Conservation (phyloP, 2,888 invertebrate species). For the Drosophila siamana region DNA sequence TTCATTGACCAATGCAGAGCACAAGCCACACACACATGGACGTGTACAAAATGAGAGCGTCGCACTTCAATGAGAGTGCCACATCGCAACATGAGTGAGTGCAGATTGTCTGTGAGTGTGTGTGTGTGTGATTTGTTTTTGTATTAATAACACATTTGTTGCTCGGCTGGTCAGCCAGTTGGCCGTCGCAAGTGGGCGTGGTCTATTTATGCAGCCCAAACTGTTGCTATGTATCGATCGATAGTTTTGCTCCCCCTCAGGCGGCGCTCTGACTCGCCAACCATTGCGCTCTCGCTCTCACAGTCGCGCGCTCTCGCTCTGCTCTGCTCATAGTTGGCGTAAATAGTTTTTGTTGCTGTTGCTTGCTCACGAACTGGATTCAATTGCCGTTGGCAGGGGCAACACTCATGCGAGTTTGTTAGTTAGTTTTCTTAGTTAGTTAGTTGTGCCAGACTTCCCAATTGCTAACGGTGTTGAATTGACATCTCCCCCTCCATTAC, state of each 20-base stretch:
- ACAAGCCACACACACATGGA: constrained; percentile 45
- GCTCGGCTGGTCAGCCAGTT: constrained; percentile 49
- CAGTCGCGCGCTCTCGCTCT: constrained; percentile 1
- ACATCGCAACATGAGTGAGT: constrained; percentile 10
- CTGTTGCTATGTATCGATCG: constrained; percentile 59
- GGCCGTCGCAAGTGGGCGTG: constrained; percentile 65
- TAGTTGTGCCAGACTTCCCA: constrained; percentile 52
- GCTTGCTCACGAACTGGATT: constrained; percentile 60
- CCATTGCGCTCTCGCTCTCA: not conserved
- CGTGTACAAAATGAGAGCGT: constrained; percentile 50
- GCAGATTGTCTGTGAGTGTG: not conserved
- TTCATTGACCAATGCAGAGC: constrained; percentile 84
- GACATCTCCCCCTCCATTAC: constrained; percentile 34
- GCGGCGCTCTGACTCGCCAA: not conserved
- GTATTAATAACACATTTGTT: constrained; percentile 29
- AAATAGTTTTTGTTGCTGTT: constrained; percentile 31
- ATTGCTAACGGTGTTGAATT: constrained; percentile 65
- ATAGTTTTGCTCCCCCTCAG: constrained; percentile 21
- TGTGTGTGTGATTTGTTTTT: not conserved
- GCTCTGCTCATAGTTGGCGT: constrained; percentile 13
- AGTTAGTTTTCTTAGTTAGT: constrained; percentile 39
- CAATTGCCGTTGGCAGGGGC: constrained; percentile 61
- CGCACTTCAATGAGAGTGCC: constrained; percentile 50
- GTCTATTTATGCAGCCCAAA: constrained; percentile 68
- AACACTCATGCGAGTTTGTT: constrained; percentile 54